These are phyloP conservation scores for Petrolisthes manimaculis DNA, from an alignment of 2,888 invertebrate genomes.

Conservation along the genomic window DNA sequence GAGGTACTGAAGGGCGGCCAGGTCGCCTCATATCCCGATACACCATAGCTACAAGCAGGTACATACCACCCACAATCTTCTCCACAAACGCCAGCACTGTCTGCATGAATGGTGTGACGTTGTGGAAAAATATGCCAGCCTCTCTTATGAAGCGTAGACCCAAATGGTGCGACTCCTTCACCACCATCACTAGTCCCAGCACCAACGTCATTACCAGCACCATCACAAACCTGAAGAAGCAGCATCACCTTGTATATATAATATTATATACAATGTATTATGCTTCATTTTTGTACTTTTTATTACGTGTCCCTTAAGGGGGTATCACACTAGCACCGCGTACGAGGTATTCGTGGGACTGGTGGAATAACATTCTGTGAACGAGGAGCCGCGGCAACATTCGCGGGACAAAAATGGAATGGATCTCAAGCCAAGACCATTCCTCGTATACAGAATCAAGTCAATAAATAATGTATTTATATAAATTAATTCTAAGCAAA, in stretches of 20 bases:
- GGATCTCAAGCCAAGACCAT: too few species aligned
- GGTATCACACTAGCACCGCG: too few species aligned
- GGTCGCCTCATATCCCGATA: conserved; percentile 56
- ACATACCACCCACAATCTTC: conserved; percentile 59
- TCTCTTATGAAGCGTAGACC: conserved; percentile 50
- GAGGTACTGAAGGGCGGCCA: conserved; percentile 23
- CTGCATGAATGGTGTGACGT: conserved; percentile 62
- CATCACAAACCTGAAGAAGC: conserved; percentile 48
- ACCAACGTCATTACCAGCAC: conserved; percentile 54
- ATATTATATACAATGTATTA: too few species aligned
- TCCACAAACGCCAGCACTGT: conserved; percentile 55
- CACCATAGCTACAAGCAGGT: conserved; percentile 62
- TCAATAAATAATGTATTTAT: too few species aligned
- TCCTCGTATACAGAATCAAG: too few species aligned
- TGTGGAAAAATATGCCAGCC: conserved; percentile 52
- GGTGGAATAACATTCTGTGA: too few species aligned
- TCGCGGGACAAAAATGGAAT: too few species aligned
- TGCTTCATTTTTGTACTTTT: neutral
- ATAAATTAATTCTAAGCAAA: too few species aligned
- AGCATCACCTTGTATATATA: neutral
- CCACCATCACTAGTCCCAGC: conserved; percentile 42
- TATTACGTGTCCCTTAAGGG: neutral
- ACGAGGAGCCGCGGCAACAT: too few species aligned
- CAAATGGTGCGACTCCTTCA: conserved; percentile 28
- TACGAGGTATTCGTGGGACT: too few species aligned